Conservation (phyloP, 2,797 vertebrate genomes). For the Peromyscus aztecus region DNA sequence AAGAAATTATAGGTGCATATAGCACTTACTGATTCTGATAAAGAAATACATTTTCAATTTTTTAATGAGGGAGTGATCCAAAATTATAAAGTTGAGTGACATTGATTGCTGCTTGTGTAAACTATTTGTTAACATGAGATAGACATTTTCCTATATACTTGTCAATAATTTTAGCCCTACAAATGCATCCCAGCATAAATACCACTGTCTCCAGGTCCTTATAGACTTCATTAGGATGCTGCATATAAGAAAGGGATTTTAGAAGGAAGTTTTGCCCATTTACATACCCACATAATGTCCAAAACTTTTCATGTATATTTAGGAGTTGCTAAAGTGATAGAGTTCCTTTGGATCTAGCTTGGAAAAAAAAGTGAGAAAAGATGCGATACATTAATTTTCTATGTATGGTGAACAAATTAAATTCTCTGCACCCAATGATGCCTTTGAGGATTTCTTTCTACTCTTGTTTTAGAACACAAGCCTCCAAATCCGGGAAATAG, state of each 20-base stretch:
- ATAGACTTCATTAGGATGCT: not conserved
- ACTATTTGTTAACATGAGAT: not conserved
- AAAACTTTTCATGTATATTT: not conserved
- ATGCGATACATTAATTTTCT: not conserved
- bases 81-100: too few relatives aligned
- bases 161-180: not conserved
- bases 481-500: not conserved
- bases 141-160: not conserved
- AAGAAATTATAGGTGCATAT: not conserved
- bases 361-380: not conserved
- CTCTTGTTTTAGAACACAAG: not conserved
- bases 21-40: not conserved
- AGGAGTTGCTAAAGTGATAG: not conserved
- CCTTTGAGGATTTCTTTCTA: not conserved
- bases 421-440: not conserved
- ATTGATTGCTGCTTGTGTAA: not conserved
- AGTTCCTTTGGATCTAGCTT: not conserved
- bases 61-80: too few relatives aligned
- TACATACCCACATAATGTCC: too few relatives aligned
- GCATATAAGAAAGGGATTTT: not conserved
- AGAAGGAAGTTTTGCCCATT: not conserved
- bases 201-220: not conserved
- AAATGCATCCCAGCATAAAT: not conserved
- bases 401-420: not conserved
- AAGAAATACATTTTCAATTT: not conserved